These are phyloP conservation scores for Bugulina stolonifera DNA, from an alignment of 2,888 invertebrate species.

Conservation along the genomic window DNA sequence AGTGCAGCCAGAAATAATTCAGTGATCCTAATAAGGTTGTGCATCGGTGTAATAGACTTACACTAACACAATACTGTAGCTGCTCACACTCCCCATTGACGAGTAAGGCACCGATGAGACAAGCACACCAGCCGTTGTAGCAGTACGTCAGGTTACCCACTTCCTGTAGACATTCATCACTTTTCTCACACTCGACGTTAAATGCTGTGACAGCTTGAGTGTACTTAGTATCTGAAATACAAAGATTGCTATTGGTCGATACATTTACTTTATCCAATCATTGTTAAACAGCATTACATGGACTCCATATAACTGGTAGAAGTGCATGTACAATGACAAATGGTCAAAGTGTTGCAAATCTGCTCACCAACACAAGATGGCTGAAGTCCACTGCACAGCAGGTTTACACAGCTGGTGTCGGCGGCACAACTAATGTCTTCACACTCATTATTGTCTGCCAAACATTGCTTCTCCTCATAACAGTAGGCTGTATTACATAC, in stretches of 20 bases:
- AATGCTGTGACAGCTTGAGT: not conserved
- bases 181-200: not conserved
- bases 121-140: not conserved
- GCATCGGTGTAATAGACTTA: no score
- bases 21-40: no score
- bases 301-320: no score
- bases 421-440: not conserved
- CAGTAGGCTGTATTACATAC: not conserved
- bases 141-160: not conserved
- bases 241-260: no score
- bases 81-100: not conserved
- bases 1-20: no score
- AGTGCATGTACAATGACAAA: no score
- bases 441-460: not conserved
- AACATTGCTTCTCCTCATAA: slow-evolving; percentile 7
- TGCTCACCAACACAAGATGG: not conserved
- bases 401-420: not conserved
- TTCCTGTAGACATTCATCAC: not conserved
- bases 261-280: no score
- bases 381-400: not conserved
- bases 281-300: no score
- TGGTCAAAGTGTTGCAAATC: no score
- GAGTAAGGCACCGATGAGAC: not conserved
- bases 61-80: not conserved
- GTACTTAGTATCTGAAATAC: not conserved